Base-by-base conservation (phyloP, 2,797 vertebrate species). In the Oreochromis grahami region DNA sequence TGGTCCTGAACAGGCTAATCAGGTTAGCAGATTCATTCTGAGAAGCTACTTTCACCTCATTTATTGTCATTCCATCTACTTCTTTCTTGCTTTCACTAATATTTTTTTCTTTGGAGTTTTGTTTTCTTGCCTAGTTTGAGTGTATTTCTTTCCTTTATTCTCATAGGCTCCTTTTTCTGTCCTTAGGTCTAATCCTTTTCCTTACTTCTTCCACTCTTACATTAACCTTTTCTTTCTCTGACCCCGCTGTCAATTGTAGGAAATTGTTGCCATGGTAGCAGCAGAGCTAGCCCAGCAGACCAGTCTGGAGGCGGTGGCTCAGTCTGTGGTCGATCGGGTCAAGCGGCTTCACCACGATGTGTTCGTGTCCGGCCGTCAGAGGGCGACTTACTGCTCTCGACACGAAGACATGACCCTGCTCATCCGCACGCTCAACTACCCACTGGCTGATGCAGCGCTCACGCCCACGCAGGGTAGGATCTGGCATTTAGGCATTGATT, bases 381-480 rank as follows among this genome's bases (percentile, higher is more conserved):
- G 97, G 32, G 97, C 98, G 5, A 91, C 97, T 21, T 96, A 96
- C 95, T 98, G 98, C 87, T 96, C 96, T 1, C 94, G 96, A 21
- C 98, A 99, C 0, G 98, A 99, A 91, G 98, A 99, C 95, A 98
- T 99, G 98, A 99, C 98, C 0, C 94, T 99, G 90, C 97, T 99
- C 84, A 97, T 99, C 86, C 97, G 98, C 90, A 98, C 97, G 82
- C 97, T 99, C 41, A 98, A 97, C 92, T 98, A 98, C 93, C 96
- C 97, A 0, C 90, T 98, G 85, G 96, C 97, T 3, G 96, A 96
- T 21, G 93, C 93, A 2, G 91, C 86, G 3, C 94, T 95, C 38
- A 96, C 96, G 1, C 96, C 96, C 65, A 97, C 95, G 2, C 96
- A 96, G 90, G 96, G 96, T 97, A 93, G 77, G 81, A 56, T 7